These are phyloP conservation scores for Polymixis lichenea DNA, from an alignment of 2,888 invertebrate genomes.

Conservation along the genomic window DNA sequence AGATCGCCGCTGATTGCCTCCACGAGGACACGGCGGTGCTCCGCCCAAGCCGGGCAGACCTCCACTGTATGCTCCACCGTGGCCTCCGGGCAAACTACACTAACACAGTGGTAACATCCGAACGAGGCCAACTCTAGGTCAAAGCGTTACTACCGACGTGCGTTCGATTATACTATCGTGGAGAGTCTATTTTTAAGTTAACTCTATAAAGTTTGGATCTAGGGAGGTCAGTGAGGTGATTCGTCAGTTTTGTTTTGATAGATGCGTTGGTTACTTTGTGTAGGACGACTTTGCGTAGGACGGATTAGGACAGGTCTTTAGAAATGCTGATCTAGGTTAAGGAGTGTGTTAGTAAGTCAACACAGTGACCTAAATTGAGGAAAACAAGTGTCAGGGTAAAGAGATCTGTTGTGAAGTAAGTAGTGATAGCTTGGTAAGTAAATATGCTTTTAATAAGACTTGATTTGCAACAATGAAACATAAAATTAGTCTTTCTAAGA, in stretches of 20 bases:
- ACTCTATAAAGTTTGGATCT: conserved; percentile 19
- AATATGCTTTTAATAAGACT: background rate
- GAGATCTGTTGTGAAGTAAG: background rate
- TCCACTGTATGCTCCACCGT: no score
- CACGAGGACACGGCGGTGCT: no score
- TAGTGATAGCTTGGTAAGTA: background rate
- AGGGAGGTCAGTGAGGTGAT: conserved; percentile 69
- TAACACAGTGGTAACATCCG: no score
- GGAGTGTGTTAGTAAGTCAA: conserved; percentile 29
- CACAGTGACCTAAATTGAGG: conserved; percentile 8
- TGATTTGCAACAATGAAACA: background rate
- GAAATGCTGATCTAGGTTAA: conserved; percentile 37
- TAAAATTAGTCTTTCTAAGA: background rate
- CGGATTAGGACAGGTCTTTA: conserved; percentile 35
- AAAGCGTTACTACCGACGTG: background rate
- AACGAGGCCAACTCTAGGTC: background rate
- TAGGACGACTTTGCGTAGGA: conserved; percentile 39
- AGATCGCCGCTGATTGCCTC: no score
- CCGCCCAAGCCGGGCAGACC: no score
- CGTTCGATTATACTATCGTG: background rate
- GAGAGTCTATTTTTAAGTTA: conserved; percentile 6
- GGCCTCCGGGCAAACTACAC: no score
- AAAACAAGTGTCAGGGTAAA: background rate
- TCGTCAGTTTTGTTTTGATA: conserved; percentile 64
- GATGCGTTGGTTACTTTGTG: conserved; percentile 43